Conservation (phyloP, 2,797 vertebrate species). For the Xiphorhynchus erythropygius region DNA sequence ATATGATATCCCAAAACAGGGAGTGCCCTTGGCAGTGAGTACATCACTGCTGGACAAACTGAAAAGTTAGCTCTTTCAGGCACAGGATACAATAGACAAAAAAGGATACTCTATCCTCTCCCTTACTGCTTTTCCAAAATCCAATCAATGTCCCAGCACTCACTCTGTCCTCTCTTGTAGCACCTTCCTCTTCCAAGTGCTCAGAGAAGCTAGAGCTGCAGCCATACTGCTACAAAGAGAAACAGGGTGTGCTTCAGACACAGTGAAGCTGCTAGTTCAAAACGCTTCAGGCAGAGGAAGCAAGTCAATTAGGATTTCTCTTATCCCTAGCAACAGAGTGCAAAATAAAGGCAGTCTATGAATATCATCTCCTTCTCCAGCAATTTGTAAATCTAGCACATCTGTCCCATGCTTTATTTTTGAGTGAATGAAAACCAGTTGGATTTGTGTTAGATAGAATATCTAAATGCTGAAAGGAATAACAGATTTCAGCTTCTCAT, state of each 20-base stretch:
- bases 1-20: rapidly evolving
- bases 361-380: not conserved
- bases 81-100: not conserved
- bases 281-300: not conserved
- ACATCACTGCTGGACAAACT: not conserved
- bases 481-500: not conserved
- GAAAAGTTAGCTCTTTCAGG: not conserved
- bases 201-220: not conserved
- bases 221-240: not conserved
- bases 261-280: not conserved
- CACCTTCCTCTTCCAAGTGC: not conserved
- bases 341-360: not conserved
- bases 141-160: not conserved
- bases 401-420: constrained; percentile 3
- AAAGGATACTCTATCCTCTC: not conserved
- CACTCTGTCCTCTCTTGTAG: not conserved
- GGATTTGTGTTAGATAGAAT: constrained; percentile 3
- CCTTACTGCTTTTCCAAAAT: not conserved
- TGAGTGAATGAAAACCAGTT: not conserved
- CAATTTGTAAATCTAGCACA: constrained; percentile 8
- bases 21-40: not conserved
- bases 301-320: not conserved
- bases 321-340: not conserved
- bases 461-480: not conserved
- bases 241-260: not conserved